Percentiles rank a stretch among this genome's conserved stretches.
phyloP scores from a whole-genome alignment of 2,888 invertebrate species.

The Lasioglossum marginatum region DNA sequence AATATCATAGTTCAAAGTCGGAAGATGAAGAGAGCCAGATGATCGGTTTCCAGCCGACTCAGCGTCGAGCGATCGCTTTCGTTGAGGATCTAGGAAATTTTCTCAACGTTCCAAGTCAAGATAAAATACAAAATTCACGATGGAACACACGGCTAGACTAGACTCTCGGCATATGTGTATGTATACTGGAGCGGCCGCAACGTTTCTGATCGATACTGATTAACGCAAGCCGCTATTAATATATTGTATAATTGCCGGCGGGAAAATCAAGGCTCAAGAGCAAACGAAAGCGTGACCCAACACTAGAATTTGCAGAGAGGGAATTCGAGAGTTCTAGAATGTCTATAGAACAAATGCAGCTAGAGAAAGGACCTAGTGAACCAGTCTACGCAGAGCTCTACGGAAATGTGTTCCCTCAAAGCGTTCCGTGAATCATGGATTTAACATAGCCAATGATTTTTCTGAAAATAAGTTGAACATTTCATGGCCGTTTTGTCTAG shows the following conservation, averaged over 20 bases:
- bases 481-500: not conserved
- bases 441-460: not conserved
- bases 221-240: slow-evolving; percentile 47
- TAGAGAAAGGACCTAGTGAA: slow-evolving; percentile 26
- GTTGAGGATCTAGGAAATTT: not conserved
- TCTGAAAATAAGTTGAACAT: not conserved
- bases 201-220: slow-evolving; percentile 49
- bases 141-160: slow-evolving; percentile 28
- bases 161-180: not conserved
- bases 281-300: slow-evolving; percentile 56
- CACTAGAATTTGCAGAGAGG: slow-evolving; percentile 27
- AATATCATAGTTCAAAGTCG: slow-evolving; percentile 14
- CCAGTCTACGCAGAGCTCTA: slow-evolving; percentile 27
- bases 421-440: not conserved
- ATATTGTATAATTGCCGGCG: slow-evolving; percentile 45
- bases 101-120: not conserved
- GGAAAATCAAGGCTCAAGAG: slow-evolving; percentile 38
- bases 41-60: not conserved
- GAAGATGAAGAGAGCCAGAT: not conserved
- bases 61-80: slow-evolving; percentile 49
- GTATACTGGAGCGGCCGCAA: slow-evolving; percentile 10
- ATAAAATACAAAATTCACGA: not conserved
- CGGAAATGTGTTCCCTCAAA: slow-evolving; percentile 22
- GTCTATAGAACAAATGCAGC: slow-evolving; percentile 37
- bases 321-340: slow-evolving; percentile 25